phyloP scores from a whole-genome alignment of 2,113 vertebrate genomes.

The Nerophis lumbriciformis region DNA sequence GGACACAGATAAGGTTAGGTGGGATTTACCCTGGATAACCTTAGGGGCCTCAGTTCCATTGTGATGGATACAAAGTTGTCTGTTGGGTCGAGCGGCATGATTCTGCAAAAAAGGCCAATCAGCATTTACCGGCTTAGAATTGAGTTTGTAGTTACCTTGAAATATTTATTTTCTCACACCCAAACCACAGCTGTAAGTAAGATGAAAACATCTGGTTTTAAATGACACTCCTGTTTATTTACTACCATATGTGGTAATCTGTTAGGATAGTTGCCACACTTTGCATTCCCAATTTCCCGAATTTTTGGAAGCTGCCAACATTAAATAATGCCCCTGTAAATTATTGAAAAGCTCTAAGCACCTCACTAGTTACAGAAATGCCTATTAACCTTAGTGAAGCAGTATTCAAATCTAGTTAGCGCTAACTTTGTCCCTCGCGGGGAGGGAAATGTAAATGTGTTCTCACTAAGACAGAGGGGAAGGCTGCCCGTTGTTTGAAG shows the following conservation, averaged over 20 bases:
- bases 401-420: slow-evolving; percentile 74
- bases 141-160: no score
- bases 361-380: slow-evolving; percentile 68
- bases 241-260: slow-evolving; percentile 28
- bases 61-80: not conserved
- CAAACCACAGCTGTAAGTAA: no score
- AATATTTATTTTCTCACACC: no score
- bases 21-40: no score
- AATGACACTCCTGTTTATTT: slow-evolving; percentile 18
- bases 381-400: slow-evolving; percentile 74
- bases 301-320: slow-evolving; percentile 47
- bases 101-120: no score
- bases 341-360: slow-evolving; percentile 72
- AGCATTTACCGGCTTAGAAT: no score
- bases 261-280: slow-evolving; percentile 27
- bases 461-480: slow-evolving; percentile 71
- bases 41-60: not conserved
- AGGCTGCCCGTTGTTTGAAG: slow-evolving; percentile 70
- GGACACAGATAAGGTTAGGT: no score
- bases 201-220: slow-evolving; percentile 20
- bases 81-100: no score
- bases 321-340: slow-evolving; percentile 66
- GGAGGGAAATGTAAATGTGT: slow-evolving; percentile 74
- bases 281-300: slow-evolving; percentile 28
- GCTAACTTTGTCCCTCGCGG: slow-evolving; percentile 66